A percentile compares a stretch with the other conserved stretches of the same genome.
phyloP scores from a whole-genome alignment of 2,888 invertebrate genomes.

The Sinodicranocentrus sp. region DNA sequence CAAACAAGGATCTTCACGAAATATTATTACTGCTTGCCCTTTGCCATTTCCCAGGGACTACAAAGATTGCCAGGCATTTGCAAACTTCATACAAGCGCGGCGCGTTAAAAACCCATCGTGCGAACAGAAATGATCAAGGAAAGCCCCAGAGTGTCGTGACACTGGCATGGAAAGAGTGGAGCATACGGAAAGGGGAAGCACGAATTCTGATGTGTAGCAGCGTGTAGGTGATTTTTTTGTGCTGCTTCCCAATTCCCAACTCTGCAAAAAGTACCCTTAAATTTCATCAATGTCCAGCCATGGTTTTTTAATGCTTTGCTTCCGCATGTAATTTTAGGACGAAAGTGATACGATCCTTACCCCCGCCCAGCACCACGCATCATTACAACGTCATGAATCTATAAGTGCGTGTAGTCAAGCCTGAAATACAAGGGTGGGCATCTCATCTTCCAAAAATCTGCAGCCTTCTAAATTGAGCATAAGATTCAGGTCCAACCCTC shows the following conservation, averaged over 20 bases:
- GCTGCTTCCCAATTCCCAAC: neutral
- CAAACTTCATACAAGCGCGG: neutral
- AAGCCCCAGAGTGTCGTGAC: slow-evolving; percentile 54
- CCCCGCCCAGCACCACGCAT: slow-evolving; percentile 24
- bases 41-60: slow-evolving; percentile 30
- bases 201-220: neutral
- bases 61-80: neutral
- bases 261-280: neutral
- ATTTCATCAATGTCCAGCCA: slow-evolving; percentile 49
- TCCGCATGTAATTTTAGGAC: slow-evolving; percentile 20
- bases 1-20: neutral
- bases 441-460: neutral
- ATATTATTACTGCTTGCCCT: slow-evolving; percentile 21
- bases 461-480: no score
- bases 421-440: neutral
- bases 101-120: slow-evolving; percentile 35
- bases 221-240: slow-evolving; percentile 5
- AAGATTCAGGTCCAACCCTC: no score
- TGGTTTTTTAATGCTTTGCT: slow-evolving; percentile 28
- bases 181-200: neutral
- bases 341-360: neutral
- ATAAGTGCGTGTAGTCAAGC: slow-evolving; percentile 10
- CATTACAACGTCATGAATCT: slow-evolving; percentile 27
- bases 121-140: slow-evolving; percentile 32
- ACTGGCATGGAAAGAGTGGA: neutral